Evolutionary conservation across 2,797 vertebrate species (phyloP), one percentile per base, ranked within the genome.

Genomic region (Phrynocephalus guinanensis): DNA sequence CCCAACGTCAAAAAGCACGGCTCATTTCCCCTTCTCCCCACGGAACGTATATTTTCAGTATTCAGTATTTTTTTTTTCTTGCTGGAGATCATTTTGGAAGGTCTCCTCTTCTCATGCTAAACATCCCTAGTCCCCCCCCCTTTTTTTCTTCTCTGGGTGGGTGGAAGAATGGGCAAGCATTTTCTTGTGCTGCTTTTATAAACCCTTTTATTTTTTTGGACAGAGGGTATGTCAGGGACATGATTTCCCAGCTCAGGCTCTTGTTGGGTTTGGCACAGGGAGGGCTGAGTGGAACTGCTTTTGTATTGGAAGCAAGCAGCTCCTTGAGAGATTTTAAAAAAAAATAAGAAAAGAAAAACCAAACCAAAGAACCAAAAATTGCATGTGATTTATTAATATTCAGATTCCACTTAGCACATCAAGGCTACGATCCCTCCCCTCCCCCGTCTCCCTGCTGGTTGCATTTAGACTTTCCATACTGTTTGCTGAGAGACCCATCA

Each of bases 321-420:
- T 91, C 93, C 93, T 84, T 77, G 93, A 93, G 93, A 95, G 89
- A 93, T 44, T 44, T 44, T 44, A 44, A 44, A 44, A 44, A 44
- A 44, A 44, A 2, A 33, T 2, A 33, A 33, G 33, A 33, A 33
- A 33, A 33, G 38, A 44, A 44, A 44, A 44, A 44, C 38, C 38
- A 44, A 44, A 44, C 38, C 38, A 44, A 44, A 44, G 3, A 44
- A 44, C 38, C 48, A 95, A 96, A 48, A 79, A 86, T 67, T 81
- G 92, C 88, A 94, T 94, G 79, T 95, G 94, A 96, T 95, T 95
- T 94, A 94, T 95, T 94, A 94, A 93, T 95, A 87, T 77, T 94
- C 90, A 79, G 92, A 87, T 94, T 95, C 94, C 93, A 92, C 94
- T 94, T 91, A 91, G 92, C 86, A 93, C 87, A 93, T 63, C 91